These are phyloP conservation scores for Scyliorhinus canicula DNA, from an alignment of 2,797 vertebrate genomes.

Conservation along the genomic window DNA sequence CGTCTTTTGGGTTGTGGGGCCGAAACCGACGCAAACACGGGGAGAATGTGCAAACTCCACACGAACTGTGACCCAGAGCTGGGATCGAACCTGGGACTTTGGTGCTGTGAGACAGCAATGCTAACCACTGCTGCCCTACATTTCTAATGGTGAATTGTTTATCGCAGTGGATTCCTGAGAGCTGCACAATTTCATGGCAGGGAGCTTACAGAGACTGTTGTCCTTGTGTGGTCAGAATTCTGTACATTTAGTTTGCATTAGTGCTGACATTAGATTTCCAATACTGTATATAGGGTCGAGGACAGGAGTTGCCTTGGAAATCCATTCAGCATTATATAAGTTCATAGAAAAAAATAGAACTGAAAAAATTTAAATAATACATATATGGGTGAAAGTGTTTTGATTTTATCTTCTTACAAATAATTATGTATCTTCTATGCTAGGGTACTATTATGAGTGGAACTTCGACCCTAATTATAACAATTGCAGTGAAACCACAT, in stretches of 20 bases:
- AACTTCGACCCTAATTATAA: not conserved
- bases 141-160: not conserved
- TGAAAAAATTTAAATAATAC: not conserved
- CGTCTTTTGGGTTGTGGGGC: too few relatives aligned
- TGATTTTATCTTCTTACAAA: not conserved
- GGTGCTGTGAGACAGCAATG: too few relatives aligned
- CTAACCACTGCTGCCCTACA: too few relatives aligned
- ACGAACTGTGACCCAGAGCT: too few relatives aligned
- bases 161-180: not conserved
- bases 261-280: not conserved
- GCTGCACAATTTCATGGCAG: not conserved
- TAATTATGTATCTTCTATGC: not conserved
- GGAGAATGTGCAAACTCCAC: too few relatives aligned
- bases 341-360: not conserved
- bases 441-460: not conserved
- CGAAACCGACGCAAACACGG: too few relatives aligned
- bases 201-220: not conserved
- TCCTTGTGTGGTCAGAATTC: not conserved
- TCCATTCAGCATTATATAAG: not conserved
- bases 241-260: not conserved
- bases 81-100: too few relatives aligned
- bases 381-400: not conserved
- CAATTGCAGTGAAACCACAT: not conserved
- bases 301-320: not conserved
- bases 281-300: not conserved